These are phyloP conservation scores for Gortyna flavago DNA, from an alignment of 2,888 invertebrate species.

Conservation along the genomic window DNA sequence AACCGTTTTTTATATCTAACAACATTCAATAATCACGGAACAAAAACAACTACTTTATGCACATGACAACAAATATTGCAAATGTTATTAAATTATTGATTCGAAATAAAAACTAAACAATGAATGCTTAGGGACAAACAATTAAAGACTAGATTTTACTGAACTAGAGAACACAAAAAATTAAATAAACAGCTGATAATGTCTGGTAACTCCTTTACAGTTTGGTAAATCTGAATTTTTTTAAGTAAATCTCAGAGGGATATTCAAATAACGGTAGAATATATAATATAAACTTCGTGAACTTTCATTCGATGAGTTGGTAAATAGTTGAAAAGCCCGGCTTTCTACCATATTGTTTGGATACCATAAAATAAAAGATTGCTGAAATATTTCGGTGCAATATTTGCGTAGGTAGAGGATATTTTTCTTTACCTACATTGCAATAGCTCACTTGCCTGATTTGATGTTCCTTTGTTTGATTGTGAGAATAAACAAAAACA, in stretches of 20 bases:
- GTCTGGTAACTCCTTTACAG: slow-evolving; percentile 50
- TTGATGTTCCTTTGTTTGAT: background rate
- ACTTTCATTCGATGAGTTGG: slow-evolving; percentile 30
- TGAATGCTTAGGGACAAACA: slow-evolving; percentile 48
- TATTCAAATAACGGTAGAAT: slow-evolving; percentile 19
- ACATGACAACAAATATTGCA: slow-evolving; percentile 74
- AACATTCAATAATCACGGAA: slow-evolving; percentile 38
- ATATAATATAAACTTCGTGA: slow-evolving; percentile 14
- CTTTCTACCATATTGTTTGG: slow-evolving; percentile 29
- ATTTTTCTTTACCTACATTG: background rate
- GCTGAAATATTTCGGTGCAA: slow-evolving; percentile 20
- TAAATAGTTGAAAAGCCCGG: slow-evolving; percentile 35
- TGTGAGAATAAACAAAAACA: background rate
- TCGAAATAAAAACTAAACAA: slow-evolving; percentile 36
- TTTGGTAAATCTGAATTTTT: slow-evolving; percentile 49
- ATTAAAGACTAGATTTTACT: slow-evolving; percentile 50
- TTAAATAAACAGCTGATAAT: slow-evolving; percentile 29
- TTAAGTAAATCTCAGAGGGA: slow-evolving; percentile 24
- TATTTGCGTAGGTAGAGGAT: slow-evolving; percentile 3
- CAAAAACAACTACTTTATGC: slow-evolving; percentile 72
- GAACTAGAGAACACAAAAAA: slow-evolving; percentile 39
- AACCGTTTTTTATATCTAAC: slow-evolving; percentile 52
- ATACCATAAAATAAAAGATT: slow-evolving; percentile 14
- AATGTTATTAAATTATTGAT: slow-evolving; percentile 22
- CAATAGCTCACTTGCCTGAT: background rate